Base-by-base conservation (phyloP, 2,888 invertebrate species). In the Venustoraphidia nigricollis region DNA sequence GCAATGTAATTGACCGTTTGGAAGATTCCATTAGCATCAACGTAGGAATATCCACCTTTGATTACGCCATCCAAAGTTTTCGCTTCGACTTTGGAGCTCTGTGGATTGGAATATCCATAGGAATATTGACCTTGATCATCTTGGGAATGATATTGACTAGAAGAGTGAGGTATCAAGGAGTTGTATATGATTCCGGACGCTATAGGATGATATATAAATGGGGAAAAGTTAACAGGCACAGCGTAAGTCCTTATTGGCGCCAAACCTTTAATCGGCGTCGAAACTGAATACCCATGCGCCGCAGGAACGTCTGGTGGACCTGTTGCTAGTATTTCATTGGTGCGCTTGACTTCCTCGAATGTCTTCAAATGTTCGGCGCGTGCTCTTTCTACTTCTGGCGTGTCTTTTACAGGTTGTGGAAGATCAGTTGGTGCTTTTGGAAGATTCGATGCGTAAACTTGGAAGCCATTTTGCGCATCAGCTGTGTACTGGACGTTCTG, bases 1-100 rank as follows among this genome's bases (percentile, higher is more conserved):
- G 80, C 73, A 27, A 76, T 68, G 58, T 81, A 81, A 50, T 76
- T 72, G 17, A 80, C 78, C 36, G 75, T 75, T 60, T 81, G 81
- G 9, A 79, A 61, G 48, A 76, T 66, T 2, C 80, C 80, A 58
- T 79, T 71, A 11, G 77, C 77, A 60, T 83, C 82, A 48, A 82
- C 72, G 60, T 81, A 83, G 38, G 79, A 78, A 60, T 82, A 83
- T 41, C 76, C 77, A 44, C 81, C 81, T 50, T 73, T 70, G 5
- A 77, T 77, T 11, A 76, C 71, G 10, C 80, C 80, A 57, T 79
- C 76, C 49, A 73, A 66, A 5, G 72, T 66, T 50, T 75, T 72
- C 1, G 73, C 67, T 62, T 82, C 82, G 34, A 73, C 69, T 60
- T 80, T 80, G 53, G 79, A 70, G 55, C 78, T 77, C 45, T 76